A percentile compares a stretch with the other conserved stretches of the same genome.
Evolutionary conservation across 2,888 invertebrate species (phyloP).

Genomic region (Meliscaeva auricollis): DNA sequence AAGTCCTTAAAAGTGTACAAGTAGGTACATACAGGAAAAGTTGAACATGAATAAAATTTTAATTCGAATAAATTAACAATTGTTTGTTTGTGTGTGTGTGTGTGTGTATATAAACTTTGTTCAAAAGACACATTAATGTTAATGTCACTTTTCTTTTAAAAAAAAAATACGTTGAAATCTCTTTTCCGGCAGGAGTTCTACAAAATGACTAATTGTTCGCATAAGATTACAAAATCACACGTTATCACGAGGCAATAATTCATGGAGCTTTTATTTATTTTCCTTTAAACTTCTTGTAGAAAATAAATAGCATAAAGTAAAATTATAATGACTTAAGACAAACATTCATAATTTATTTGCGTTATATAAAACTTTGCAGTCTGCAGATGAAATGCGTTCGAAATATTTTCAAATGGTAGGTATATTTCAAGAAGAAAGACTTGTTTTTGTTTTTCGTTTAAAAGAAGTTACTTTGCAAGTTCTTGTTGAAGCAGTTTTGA

Average conservation of each 20-base stretch:
- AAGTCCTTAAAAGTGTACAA: too few relatives aligned
- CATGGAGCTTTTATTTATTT: conserved; percentile 9
- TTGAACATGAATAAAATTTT: too few relatives aligned
- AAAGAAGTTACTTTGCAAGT: too few relatives aligned
- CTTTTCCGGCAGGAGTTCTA: neutral
- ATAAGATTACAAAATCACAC: conserved; percentile 2
- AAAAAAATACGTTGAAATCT: conserved; percentile 9
- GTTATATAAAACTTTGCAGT: neutral
- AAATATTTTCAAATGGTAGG: too few relatives aligned
- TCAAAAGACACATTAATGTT: neutral
- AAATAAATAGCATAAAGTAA: conserved; percentile 3
- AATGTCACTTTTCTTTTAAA: neutral
- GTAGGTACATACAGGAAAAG: too few relatives aligned
- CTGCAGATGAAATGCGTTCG: too few relatives aligned
- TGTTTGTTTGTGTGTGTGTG: too few relatives aligned
- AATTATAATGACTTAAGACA: conserved; percentile 21
- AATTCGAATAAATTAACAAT: too few relatives aligned
- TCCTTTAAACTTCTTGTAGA: neutral
- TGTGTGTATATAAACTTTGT: neutral
- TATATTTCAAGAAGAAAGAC: too few relatives aligned
- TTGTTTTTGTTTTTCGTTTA: too few relatives aligned
- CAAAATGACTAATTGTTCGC: conserved; percentile 19
- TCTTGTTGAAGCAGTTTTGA: too few relatives aligned
- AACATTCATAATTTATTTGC: conserved; percentile 22
- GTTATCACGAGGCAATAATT: conserved; percentile 4